A percentile compares a stretch with the other conserved stretches of the same genome.
These are phyloP conservation scores for Folsomia manolachei DNA, from an alignment of 2,888 invertebrate genomes.

Conservation along the genomic window DNA sequence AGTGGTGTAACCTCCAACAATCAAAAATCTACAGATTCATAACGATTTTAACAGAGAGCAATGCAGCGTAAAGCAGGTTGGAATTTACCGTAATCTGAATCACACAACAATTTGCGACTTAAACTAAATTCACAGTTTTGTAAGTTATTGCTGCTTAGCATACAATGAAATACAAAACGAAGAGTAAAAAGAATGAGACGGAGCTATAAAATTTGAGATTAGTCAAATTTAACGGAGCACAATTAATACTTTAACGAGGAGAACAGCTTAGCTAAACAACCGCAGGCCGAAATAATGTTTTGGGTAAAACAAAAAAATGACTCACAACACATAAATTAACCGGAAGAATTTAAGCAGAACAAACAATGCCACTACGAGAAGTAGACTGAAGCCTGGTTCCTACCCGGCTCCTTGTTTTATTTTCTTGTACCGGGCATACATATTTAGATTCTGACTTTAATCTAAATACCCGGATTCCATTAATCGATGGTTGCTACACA, in stretches of 20 bases:
- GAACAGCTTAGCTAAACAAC: background rate
- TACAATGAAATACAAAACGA: background rate
- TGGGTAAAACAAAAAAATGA: background rate
- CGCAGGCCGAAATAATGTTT: background rate
- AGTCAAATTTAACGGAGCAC: too few relatives aligned
- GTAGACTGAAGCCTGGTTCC: background rate
- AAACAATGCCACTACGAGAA: too few relatives aligned
- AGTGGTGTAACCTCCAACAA: background rate
- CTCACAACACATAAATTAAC: too few relatives aligned
- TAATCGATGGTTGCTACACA: conserved; percentile 13
- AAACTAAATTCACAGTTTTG: background rate
- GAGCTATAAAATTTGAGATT: too few relatives aligned
- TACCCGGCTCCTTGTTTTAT: background rate
- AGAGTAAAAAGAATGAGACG: too few relatives aligned
- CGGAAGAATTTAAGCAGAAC: too few relatives aligned
- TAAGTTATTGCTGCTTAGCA: background rate
- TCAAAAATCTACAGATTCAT: background rate
- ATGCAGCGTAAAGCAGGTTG: background rate
- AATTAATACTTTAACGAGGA: background rate
- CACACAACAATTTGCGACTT: background rate
- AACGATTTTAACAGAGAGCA: too few relatives aligned
- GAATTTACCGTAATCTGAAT: background rate
- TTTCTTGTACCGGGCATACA: background rate
- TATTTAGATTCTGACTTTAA: background rate
- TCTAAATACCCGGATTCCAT: background rate